Base-by-base conservation (phyloP, 2,888 invertebrate genomes). In the Napeogenes sylphis region DNA sequence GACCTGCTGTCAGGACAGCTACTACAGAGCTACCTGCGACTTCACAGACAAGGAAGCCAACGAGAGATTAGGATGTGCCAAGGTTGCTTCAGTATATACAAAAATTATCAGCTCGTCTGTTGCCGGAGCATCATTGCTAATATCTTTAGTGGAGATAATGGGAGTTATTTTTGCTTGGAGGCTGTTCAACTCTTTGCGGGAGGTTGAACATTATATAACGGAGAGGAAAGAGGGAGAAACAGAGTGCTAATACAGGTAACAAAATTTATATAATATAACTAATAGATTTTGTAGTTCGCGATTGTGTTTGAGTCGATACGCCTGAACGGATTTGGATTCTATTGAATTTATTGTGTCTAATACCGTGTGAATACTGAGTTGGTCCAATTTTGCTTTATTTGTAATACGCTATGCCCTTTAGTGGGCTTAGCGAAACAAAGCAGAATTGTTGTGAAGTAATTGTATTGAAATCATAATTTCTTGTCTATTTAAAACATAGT, bases 41-140 rank as follows among this genome's bases (percentile, higher is more conserved):
- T 90, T 90, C 69, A 90, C 90, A 0, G 90, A 90, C 58, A 90
- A 90, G 70, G 90, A 90, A 70, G 90, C 90, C 0, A 90, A 90
- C 64, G 90, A 90, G 64, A 77, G 90, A 71, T 71, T 90, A 53
- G 90, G 90, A 53, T 90, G 90, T 79, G 89, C 90, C 68, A 90
- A 90, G 77, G 90, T 90, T 63, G 90, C 90, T 0, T 73, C 90
- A n/a, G 90, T 89, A 32, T 90, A 90, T 68, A 86, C 88, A 0
- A 90, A 90, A 75, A 90, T 90, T 59, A 89, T 90, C 69, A 88
- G 87, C 64, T 89, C 90, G 0, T 87, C 87, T 0, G 80, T 90
- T 0, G 90, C 89, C 8, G 90, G 87, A 13, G 85, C 86, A 45
- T 87, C 89, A 0, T 69, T 90, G 10, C 67, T 90, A 4, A 87